Conservation (phyloP, 2,113 vertebrate species). For the Scophthalmus maximus region DNA sequence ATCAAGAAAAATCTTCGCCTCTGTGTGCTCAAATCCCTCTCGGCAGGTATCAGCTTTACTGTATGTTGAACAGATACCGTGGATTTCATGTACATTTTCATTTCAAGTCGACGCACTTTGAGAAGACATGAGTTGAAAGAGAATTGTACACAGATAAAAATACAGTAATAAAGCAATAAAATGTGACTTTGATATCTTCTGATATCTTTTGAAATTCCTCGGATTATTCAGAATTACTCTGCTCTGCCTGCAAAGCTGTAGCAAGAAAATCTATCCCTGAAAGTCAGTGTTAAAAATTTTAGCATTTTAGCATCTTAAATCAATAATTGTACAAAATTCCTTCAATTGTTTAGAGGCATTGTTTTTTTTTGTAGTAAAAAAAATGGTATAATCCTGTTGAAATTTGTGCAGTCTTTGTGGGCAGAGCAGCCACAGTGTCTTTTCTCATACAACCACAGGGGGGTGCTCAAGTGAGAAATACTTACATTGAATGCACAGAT, state of each 20-base stretch:
- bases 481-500: not conserved
- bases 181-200: constrained; percentile 8
- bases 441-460: not conserved
- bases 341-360: no score
- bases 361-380: not conserved
- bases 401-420: not conserved
- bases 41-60: constrained; percentile 10
- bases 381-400: not conserved
- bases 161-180: not conserved
- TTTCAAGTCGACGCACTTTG: constrained; percentile 44
- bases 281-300: not conserved
- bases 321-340: no score
- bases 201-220: not conserved
- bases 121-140: constrained; percentile 10
- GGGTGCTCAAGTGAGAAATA: not conserved
- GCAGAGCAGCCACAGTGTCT: not conserved
- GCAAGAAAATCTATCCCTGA: not conserved
- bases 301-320: not conserved
- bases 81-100: constrained; percentile 29
- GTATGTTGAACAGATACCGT: not conserved
- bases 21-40: constrained; percentile 41
- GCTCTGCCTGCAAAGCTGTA: not conserved
- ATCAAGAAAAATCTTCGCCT: constrained; percentile 17
- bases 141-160: not conserved
- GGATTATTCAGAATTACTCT: not conserved